These are phyloP conservation scores for Drosophila vallismaia DNA, from an alignment of 2,888 invertebrate species.

Conservation along the genomic window DNA sequence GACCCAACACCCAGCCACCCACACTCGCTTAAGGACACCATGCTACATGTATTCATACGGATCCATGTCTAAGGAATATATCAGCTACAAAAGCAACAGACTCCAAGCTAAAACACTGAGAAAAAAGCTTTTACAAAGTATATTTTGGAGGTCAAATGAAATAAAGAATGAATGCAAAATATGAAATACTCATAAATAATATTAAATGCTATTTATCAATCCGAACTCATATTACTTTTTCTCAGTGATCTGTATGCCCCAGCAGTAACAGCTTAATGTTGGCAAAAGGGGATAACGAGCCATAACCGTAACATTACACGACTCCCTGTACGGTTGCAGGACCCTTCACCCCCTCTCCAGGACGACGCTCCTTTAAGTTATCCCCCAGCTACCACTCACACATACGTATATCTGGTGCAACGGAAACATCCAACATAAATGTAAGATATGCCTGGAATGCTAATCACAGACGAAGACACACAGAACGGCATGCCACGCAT, in stretches of 20 bases:
- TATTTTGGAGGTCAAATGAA: neutral
- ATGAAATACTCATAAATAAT: neutral
- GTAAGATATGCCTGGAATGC: constrained; percentile 81
- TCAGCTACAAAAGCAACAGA: constrained; percentile 63
- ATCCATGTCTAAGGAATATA: constrained; percentile 41
- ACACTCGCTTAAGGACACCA: too few species aligned
- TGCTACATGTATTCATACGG: constrained; percentile 21
- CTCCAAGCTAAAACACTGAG: constrained; percentile 13
- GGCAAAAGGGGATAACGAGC: constrained; percentile 75
- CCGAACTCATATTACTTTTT: neutral
- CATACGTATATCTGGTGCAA: constrained; percentile 72
- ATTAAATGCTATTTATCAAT: too few species aligned
- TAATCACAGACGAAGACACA: constrained; percentile 71
- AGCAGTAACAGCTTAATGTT: constrained; percentile 58
- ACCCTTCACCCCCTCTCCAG: neutral
- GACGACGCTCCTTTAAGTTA: constrained; percentile 14
- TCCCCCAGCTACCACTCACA: constrained; percentile 7
- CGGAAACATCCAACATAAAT: constrained; percentile 79
- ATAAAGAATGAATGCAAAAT: neutral
- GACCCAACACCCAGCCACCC: constrained; percentile 25
- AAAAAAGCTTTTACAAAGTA: neutral
- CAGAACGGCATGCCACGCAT: constrained; percentile 28
- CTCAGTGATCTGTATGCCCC: constrained; percentile 15
- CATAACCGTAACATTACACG: constrained; percentile 78
- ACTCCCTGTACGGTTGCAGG: constrained; percentile 48